Base-by-base conservation (phyloP, 2,888 invertebrate species). In the Caprella mutica region DNA sequence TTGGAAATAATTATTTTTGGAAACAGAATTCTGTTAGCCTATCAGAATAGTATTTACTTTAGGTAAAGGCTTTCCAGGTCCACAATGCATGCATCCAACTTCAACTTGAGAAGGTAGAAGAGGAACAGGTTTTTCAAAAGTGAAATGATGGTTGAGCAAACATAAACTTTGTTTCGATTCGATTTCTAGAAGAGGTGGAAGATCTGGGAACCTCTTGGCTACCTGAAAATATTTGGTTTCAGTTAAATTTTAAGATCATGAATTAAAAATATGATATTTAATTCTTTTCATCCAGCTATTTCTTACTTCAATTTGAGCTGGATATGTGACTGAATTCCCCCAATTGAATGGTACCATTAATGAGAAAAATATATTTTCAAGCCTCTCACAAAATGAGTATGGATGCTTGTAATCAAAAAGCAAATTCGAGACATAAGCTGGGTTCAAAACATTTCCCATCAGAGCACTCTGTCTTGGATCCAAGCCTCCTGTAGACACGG, bases 41-140 rank as follows among this genome's bases (percentile, higher is more conserved):
- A n/a, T n/a, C n/a, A n/a, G n/a, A n/a, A n/a, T n/a, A n/a, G n/a
- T 19, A 51, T 55, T 48, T 55, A 69, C 68, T 64, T 68, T 58
- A 2, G 67, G 64, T 24, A 69, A 51, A 6, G 67, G 65, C 39
- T 65, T 65, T 0, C 66, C 38, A 3, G 67, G 66, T 51, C 72
- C 72, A 39, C 80, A 73, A 69, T 88, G 88, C 55, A 79, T 69
- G 30, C 80, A 82, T 42, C 80, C 81, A 5, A 82, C 75, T 75
- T 77, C 82, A 26, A 82, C 76, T 0, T 82, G 75, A 65, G 79
- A 79, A 0, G 79, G 75, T 0, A 80, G 74, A 39, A 75, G 70
- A 1, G 83, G 75, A 24, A 75, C 75, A 0, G 79, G 75, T 3
- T 73, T 73, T 29, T 74, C 73, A 33, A 78, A 64, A 3, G 74